Evolutionary conservation across 2,888 invertebrate genomes (phyloP).

Genomic region (Trissonchulus latispiculum): DNA sequence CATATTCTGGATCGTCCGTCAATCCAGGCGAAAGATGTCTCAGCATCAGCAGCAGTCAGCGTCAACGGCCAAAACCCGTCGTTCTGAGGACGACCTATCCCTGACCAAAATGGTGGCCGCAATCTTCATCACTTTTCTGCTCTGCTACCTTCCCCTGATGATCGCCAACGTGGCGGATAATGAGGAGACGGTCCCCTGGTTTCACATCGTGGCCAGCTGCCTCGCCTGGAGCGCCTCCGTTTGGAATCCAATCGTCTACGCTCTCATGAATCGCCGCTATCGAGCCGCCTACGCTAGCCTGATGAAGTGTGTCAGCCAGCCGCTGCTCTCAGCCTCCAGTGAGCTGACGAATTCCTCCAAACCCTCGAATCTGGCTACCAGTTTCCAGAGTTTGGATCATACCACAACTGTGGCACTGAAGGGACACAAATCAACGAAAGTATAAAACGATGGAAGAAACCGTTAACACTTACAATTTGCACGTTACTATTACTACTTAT

Average conservation of each 20-base stretch:
- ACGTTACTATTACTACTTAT: too few species aligned
- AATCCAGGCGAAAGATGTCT: slow-evolving; percentile 53
- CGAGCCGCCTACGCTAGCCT: slow-evolving; percentile 74
- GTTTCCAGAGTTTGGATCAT: not conserved
- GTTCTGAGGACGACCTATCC: slow-evolving; percentile 56
- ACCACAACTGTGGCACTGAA: not conserved
- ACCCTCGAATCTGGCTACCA: not conserved
- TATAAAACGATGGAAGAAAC: too few species aligned
- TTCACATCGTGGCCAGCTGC: slow-evolving; percentile 60
- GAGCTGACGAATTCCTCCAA: not conserved
- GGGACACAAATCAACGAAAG: too few species aligned
- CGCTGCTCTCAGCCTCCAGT: not conserved
- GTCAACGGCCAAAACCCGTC: slow-evolving; percentile 8
- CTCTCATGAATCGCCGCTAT: slow-evolving; percentile 83
- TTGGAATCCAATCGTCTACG: slow-evolving; percentile 83
- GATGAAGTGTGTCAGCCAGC: slow-evolving; percentile 42
- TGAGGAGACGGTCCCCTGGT: slow-evolving; percentile 48
- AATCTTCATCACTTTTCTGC: slow-evolving; percentile 72
- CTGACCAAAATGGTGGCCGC: slow-evolving; percentile 74
- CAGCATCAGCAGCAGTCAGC: not conserved
- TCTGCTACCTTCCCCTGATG: slow-evolving; percentile 77
- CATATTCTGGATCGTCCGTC: slow-evolving; percentile 67
- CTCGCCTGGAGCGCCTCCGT: slow-evolving; percentile 76
- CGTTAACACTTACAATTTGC: too few species aligned
- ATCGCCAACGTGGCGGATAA: slow-evolving; percentile 77